Evolutionary conservation across 1,140 invertebrate species (phyloP), one percentile per base, ranked within the genome.

Genomic region (Cheumatopsyche charites): DNA sequence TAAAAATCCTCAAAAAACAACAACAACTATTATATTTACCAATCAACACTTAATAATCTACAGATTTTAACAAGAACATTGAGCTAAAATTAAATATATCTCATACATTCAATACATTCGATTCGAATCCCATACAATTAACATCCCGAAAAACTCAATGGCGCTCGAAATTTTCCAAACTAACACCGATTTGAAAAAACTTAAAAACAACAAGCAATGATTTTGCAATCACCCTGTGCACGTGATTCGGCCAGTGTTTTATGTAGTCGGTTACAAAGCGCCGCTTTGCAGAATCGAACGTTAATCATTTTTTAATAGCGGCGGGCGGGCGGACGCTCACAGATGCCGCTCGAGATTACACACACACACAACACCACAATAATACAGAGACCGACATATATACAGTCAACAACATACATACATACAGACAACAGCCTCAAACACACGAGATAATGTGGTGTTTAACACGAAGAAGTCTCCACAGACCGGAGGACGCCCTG

Each of bases 261-360:
- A 72, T 75, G 74, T 68, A 26, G 71, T 75, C 69, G 63, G 67
- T 70, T 75, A 73, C 74, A 75, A 70, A 72, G 71, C 71, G 65
- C 71, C 74, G 74, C 74, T 75, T 75, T 75, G 74, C 74, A 71
- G 63, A 73, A 75, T 75, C 73, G 73, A 73, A 73, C 71, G 74
- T 75, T 75, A 75, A 75, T 75, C 74, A 75, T 75, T 75, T 75
- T 75, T 75, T 75, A 75, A 75, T 75, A 75, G 74, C 74, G 67
- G 67, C 43, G 26, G 66, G 65, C 52, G 43, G 41, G 26, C 15
- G 42, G 11, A 26, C 26, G 66, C 43, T 68, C 49, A 45, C 41
- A 68, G 66, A 68, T 68, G 47, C 66, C 66, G 66, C 66, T 41
- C 9, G 19, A 68, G 66, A 68, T 68, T 47, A 49, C 63, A 45